Conservation (phyloP, 1,140 invertebrate species). For the Drosophila suzukii region DNA sequence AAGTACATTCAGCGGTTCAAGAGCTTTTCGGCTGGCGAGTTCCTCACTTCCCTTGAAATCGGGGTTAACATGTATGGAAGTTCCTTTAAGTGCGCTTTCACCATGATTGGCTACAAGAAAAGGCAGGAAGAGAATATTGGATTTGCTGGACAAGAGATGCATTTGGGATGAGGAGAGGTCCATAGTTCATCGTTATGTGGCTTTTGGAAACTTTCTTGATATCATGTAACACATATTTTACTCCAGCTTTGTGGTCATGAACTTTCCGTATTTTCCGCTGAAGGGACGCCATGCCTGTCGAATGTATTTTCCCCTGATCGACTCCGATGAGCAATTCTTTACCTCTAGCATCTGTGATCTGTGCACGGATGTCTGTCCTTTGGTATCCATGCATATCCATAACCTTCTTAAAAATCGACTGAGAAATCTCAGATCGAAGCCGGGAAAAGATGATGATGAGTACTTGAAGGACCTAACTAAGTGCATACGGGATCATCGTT, state of each 20-base stretch:
- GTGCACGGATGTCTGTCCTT: conserved; percentile 52
- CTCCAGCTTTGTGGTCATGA: conserved; percentile 5
- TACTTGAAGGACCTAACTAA: conserved; percentile 40
- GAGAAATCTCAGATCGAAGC: conserved; percentile 17
- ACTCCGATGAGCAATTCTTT: conserved; percentile 30
- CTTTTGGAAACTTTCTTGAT: conserved; percentile 25
- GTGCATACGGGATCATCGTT: conserved; percentile 54
- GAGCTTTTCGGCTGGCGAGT: conserved; percentile 50
- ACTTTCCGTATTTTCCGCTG: conserved; percentile 7
- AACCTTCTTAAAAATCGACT: conserved; percentile 40
- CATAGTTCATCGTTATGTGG: conserved; percentile 31
- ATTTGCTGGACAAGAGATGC: conserved; percentile 51
- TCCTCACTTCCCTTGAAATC: conserved; percentile 56
- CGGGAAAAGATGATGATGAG: conserved; percentile 9
- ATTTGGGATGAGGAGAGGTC: not conserved
- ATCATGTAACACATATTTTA: conserved; percentile 36
- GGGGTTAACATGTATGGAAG: conserved; percentile 44
- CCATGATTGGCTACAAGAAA: conserved; percentile 21
- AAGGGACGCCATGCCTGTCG: conserved; percentile 42
- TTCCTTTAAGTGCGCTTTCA: conserved; percentile 38
- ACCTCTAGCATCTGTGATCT: conserved; percentile 16
- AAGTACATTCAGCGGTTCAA: conserved; percentile 40
- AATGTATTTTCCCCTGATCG: conserved; percentile 54
- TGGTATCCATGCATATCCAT: conserved; percentile 47
- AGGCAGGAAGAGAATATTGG: conserved; percentile 28